phyloP scores from a whole-genome alignment of 2,113 vertebrate genomes.

The Sylvietta virens region DNA sequence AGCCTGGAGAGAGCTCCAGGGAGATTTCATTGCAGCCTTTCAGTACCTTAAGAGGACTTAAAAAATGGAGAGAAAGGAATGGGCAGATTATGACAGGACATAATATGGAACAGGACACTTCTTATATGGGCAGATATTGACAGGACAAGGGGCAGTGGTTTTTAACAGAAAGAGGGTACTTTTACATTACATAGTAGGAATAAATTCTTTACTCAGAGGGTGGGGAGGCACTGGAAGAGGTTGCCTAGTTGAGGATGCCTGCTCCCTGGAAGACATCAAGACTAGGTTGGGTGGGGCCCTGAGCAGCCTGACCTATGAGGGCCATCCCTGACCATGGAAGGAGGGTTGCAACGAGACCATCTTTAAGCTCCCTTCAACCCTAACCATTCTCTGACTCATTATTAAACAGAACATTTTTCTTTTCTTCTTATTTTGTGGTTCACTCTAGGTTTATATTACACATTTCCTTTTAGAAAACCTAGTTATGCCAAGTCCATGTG shows the following conservation, averaged over 20 bases:
- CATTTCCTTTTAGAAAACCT: background rate
- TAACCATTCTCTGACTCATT: background rate
- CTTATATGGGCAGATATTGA: background rate
- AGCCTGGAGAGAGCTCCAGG: background rate
- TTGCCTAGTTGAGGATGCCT: background rate
- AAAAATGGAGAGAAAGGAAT: background rate
- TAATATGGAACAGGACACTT: no score
- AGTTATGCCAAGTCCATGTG: background rate
- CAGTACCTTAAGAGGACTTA: background rate
- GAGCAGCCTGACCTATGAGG: background rate
- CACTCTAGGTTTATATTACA: background rate
- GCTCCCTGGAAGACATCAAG: background rate
- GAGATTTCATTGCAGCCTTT: background rate
- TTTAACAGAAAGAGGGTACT: background rate
- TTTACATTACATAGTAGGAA: background rate
- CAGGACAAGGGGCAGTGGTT: background rate
- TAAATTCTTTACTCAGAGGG: background rate
- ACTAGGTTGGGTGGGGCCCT: background rate
- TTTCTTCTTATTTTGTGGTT: background rate
- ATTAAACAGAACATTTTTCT: background rate
- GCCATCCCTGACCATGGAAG: background rate
- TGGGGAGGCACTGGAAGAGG: background rate
- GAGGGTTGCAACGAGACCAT: background rate
- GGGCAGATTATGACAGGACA: no score
- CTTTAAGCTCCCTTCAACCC: background rate